Conservation (phyloP, 2,888 invertebrate genomes). For the Sinhomidia bicolor region DNA sequence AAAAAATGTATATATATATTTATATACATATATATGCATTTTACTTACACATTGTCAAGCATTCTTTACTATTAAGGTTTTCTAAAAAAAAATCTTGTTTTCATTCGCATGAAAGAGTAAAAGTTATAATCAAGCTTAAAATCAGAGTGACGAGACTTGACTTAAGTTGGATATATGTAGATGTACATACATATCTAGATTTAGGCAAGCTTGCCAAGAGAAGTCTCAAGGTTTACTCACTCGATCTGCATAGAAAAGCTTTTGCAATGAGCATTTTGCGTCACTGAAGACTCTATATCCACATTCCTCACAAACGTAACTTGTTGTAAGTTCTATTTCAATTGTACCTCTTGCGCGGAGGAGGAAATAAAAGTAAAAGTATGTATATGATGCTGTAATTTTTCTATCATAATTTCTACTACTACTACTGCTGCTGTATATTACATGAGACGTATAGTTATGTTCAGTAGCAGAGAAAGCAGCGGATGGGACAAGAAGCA, state of each 20-base stretch:
- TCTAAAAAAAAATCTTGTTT: background rate
- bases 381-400: background rate
- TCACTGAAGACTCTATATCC: background rate
- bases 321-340: background rate
- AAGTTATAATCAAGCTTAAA: conserved; percentile 7
- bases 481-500: background rate
- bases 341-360: background rate
- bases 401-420: background rate
- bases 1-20: background rate
- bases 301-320: background rate
- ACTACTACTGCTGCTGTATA: no score
- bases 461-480: background rate
- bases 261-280: background rate
- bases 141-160: conserved; percentile 6
- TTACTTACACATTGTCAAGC: background rate
- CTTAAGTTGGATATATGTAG: background rate
- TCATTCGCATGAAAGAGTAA: conserved; percentile 2
- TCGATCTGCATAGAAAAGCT: background rate
- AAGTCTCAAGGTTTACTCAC: background rate
- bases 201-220: background rate
- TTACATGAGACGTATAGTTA: background rate
- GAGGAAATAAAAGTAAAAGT: no score
- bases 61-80: background rate
- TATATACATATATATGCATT: background rate
- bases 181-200: background rate